Evolutionary conservation across 64 coral and sea anemone species (phyloP), one percentile per base, ranked within the genome.

Genomic region (Dendrophyllia cribrosa): DNA sequence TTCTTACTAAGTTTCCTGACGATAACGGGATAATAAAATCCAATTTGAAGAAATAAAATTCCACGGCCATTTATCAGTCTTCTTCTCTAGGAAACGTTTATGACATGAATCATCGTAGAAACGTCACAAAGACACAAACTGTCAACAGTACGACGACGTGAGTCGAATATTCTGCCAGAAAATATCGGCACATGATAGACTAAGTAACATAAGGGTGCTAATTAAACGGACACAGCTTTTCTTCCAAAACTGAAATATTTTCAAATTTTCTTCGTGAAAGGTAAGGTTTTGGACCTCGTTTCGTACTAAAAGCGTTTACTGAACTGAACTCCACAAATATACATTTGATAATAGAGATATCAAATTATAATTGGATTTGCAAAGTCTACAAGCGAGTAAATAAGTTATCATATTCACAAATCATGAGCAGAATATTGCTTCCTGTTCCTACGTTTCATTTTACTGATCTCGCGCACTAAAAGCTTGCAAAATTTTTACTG

Each of bases 11-110:
- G 21, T 13, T 53, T 79, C 77, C 21, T 56, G 19, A 10, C 0
- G 6, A 9, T 77, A 77, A 77, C 23, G 21, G 51, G 75, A 77
- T 77, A 64, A 19, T 64, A 21, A 55, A 79, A 79, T 59, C 77
- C 10, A 43, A 79, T 59, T 59, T 34, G 5, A 9, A 5, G 77
- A 59, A 53, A 12, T 26, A 3, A 58, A 13, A 58, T 58, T 79
- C 21, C 52, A 4, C 23, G 0, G 52, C 51, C 2, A 1, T 60
- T 43, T 43, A 43, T 79, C 45, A 7, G 13, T 10, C 7, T 14
- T 24, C 51, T 61, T 61, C 3, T 6, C 25, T 3, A 51, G 55
- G 51, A 58, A 51, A 75, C 44, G 17, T 34, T 50, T 49, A 10
- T 75, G 53, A 24, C 14, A 34, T 78, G 34, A 60, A 60, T 79